Evolutionary conservation across 2,888 invertebrate species (phyloP).

Genomic region (Caradrina kadenii): DNA sequence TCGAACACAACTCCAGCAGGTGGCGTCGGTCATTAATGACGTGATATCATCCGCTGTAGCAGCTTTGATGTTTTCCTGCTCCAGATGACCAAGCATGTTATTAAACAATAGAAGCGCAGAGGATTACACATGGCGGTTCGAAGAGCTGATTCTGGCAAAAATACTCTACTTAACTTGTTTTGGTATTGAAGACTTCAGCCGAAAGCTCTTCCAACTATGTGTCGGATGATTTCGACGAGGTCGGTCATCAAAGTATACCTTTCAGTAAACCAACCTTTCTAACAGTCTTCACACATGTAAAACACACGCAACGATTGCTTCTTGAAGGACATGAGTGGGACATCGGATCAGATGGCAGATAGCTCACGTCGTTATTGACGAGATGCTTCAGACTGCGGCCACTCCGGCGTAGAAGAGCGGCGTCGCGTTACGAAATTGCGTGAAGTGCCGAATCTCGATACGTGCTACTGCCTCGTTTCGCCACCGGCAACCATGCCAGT

Average conservation of each 20-base stretch:
- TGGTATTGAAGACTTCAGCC: background rate
- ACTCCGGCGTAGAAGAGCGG: constrained; percentile 1
- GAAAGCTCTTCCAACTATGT: background rate
- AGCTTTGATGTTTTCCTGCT: constrained; percentile 1
- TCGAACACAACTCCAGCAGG: background rate
- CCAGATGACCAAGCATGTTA: background rate
- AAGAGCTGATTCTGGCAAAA: background rate
- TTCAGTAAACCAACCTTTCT: too few species aligned
- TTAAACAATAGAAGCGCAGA: background rate
- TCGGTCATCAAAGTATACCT: background rate
- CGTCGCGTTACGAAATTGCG: constrained; percentile 6
- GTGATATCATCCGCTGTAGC: background rate
- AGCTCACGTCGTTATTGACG: constrained; percentile 7
- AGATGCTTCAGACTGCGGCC: background rate
- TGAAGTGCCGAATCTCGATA: constrained; percentile 13
- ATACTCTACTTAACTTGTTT: background rate
- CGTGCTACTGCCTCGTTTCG: constrained; percentile 12
- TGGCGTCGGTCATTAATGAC: constrained; percentile 5
- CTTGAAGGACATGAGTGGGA: constrained; percentile 7
- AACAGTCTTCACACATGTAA: background rate
- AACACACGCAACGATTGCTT: background rate
- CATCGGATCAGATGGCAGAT: background rate
- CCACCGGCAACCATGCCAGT: constrained; percentile 1
- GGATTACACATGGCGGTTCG: background rate
- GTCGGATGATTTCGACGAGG: background rate